These are phyloP conservation scores for Hemibates koningsi DNA, from an alignment of 2,113 vertebrate species.

Conservation along the genomic window DNA sequence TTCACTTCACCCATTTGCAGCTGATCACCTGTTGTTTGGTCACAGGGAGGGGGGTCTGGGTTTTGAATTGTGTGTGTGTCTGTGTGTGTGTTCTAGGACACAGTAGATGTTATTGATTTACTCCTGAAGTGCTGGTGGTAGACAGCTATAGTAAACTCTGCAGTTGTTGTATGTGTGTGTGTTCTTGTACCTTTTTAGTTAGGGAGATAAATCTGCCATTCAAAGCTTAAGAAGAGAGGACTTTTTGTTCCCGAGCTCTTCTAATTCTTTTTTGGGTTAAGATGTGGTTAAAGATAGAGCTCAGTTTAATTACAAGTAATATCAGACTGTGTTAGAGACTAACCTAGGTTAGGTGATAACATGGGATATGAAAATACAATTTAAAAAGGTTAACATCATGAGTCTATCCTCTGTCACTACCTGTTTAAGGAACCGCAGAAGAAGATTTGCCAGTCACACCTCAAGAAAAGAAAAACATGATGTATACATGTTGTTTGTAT, in stretches of 20 bases:
- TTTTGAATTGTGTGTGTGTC: background rate
- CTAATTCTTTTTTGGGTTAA: background rate
- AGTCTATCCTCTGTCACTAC: background rate
- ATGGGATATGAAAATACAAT: background rate
- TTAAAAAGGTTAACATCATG: background rate
- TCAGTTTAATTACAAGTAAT: background rate
- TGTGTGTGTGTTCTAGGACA: background rate
- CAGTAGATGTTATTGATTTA: slow-evolving; percentile 34
- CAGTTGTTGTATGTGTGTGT: background rate
- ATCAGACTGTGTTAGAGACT: background rate
- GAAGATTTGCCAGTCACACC: background rate
- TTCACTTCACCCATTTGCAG: slow-evolving; percentile 33
- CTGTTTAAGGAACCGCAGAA: background rate
- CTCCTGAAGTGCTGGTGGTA: background rate
- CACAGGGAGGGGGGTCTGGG: slow-evolving; percentile 40
- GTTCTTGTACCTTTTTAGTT: background rate
- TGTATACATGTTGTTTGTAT: background rate
- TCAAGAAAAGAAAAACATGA: background rate
- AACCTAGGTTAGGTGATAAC: background rate
- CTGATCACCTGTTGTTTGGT: slow-evolving; percentile 57
- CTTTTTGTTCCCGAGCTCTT: background rate
- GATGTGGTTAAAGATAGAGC: background rate
- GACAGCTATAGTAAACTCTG: background rate
- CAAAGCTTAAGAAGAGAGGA: background rate
- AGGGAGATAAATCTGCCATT: background rate